A percentile compares a stretch with the other conserved stretches of the same genome.
phyloP scores from a whole-genome alignment of 2,113 vertebrate genomes.

The Myiozetetes cayanensis region DNA sequence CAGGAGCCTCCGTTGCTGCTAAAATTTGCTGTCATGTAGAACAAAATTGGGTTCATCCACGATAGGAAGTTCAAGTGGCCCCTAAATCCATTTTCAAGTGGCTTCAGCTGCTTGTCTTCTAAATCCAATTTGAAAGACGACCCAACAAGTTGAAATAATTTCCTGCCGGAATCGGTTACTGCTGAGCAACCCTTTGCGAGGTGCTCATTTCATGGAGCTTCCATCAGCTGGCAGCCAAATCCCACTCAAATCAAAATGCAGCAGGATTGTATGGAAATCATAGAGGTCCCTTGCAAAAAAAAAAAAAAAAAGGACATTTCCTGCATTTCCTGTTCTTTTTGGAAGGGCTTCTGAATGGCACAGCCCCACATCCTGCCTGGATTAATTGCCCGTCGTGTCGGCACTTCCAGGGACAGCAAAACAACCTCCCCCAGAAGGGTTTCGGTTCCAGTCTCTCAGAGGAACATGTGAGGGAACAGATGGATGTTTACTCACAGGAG shows the following conservation, averaged over 20 bases:
- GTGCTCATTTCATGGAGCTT: not conserved
- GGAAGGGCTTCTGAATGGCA: not conserved
- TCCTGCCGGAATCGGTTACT: not conserved
- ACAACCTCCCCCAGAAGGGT: not conserved
- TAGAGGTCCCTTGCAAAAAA: not conserved
- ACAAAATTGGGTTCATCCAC: slow-evolving; percentile 30
- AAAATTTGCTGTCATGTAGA: not conserved
- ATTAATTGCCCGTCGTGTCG: not conserved
- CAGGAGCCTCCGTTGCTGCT: not conserved
- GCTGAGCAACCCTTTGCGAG: not conserved
- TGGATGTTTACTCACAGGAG: not conserved
- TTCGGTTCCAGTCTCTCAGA: not conserved
- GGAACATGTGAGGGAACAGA: not conserved
- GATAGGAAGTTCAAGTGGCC: slow-evolving; percentile 15
- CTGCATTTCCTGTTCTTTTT: not conserved
- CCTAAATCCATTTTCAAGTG: slow-evolving; percentile 49
- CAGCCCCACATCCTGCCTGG: not conserved
- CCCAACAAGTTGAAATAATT: not conserved
- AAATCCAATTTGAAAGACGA: slow-evolving; percentile 50
- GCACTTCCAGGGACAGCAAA: not conserved
- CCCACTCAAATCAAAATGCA: not conserved
- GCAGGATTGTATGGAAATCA: not conserved
- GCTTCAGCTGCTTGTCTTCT: slow-evolving; percentile 52
- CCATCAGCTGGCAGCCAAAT: not conserved
- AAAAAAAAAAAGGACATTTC: not conserved